Percentiles rank a stretch among this genome's conserved stretches.
These are phyloP conservation scores for Xestoiulus laeticollis DNA, from an alignment of 2,888 invertebrate genomes.

Conservation along the genomic window DNA sequence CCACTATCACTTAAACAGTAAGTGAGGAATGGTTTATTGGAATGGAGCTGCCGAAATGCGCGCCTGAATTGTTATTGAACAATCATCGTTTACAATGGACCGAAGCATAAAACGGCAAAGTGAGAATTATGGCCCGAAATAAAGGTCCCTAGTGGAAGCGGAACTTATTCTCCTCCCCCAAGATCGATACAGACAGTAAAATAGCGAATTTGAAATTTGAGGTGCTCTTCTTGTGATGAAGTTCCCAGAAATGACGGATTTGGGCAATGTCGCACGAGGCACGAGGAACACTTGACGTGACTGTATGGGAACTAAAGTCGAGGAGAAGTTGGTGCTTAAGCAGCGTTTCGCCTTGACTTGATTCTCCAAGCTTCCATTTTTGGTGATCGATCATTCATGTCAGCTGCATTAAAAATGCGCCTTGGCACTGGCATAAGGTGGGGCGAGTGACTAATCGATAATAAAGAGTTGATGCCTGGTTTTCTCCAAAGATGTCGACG, in stretches of 20 bases:
- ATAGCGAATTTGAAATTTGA: not conserved
- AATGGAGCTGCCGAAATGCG: not conserved
- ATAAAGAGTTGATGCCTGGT: not conserved
- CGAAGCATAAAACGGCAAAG: not conserved
- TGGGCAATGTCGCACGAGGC: not conserved
- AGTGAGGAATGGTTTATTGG: slow-evolving; percentile 9
- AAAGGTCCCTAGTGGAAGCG: not conserved
- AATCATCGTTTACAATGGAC: not conserved
- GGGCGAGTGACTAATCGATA: not conserved
- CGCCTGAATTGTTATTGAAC: slow-evolving; percentile 1
- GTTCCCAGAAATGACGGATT: no score
- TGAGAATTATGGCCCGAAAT: not conserved
- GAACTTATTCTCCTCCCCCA: not conserved
- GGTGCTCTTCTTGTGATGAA: not conserved
- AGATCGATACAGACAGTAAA: not conserved
- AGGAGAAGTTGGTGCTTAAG: not conserved
- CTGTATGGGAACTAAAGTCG: not conserved
- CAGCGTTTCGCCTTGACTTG: not conserved
- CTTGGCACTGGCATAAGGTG: not conserved
- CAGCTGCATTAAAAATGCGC: not conserved
- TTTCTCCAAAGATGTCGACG: no score
- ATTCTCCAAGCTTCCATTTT: not conserved
- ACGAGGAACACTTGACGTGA: not conserved
- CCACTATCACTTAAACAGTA: not conserved
- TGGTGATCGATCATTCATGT: not conserved